phyloP scores from a whole-genome alignment of 2,797 vertebrate genomes.

The Rhinogobio ventralis region DNA sequence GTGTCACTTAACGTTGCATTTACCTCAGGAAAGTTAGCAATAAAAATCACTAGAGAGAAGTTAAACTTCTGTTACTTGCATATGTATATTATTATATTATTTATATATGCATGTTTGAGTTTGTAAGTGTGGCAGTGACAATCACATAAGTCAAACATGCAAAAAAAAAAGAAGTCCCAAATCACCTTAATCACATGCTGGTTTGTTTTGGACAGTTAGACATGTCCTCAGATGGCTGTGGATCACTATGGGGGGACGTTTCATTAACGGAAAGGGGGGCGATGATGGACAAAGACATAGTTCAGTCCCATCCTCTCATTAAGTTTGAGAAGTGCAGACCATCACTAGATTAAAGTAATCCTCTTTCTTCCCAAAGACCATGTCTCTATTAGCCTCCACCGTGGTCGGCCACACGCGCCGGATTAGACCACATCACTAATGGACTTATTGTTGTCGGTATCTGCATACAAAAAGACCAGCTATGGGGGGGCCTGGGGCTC shows the following conservation, averaged over 20 bases:
- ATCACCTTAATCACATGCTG: background rate
- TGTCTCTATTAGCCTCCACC: constrained; percentile 76
- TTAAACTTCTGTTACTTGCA: background rate
- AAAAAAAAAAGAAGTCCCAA: background rate
- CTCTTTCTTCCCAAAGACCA: constrained; percentile 78
- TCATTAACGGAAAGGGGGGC: constrained; percentile 35
- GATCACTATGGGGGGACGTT: constrained; percentile 64
- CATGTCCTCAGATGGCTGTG: constrained; percentile 69
- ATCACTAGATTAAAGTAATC: constrained; percentile 85
- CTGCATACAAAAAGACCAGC: constrained; percentile 64
- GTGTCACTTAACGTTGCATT: too few species aligned
- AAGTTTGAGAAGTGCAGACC: constrained; percentile 64
- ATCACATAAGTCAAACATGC: background rate
- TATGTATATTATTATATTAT: background rate
- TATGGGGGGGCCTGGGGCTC: constrained; percentile 52
- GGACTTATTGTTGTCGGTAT: constrained; percentile 71
- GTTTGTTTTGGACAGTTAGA: constrained; percentile 27
- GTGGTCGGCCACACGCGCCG: constrained; percentile 74
- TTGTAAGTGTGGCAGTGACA: background rate
- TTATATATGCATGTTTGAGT: background rate
- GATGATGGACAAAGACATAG: constrained; percentile 60
- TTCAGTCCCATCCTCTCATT: constrained; percentile 65
- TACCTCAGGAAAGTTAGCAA: background rate
- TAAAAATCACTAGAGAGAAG: background rate
- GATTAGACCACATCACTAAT: constrained; percentile 73